These are phyloP conservation scores for Anguilla japonica DNA, from an alignment of 2,113 vertebrate genomes.

Conservation along the genomic window DNA sequence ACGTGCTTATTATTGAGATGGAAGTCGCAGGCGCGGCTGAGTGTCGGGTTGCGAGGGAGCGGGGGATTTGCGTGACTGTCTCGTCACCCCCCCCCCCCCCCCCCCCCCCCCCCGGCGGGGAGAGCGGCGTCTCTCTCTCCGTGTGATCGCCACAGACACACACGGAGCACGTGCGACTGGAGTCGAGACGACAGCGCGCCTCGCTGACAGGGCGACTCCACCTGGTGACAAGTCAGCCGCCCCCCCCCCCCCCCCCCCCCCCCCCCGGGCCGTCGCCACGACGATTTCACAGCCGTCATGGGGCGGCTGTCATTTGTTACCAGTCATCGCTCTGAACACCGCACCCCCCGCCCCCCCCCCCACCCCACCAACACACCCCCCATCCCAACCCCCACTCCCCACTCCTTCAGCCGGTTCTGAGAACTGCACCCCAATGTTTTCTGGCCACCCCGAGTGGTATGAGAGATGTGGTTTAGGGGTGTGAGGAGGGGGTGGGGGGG, in stretches of 20 bases:
- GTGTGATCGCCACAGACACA: not conserved
- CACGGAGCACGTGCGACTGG: not conserved
- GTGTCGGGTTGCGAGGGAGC: not conserved
- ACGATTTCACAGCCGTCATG: too few species aligned
- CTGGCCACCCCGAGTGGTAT: not conserved
- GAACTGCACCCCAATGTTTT: not conserved
- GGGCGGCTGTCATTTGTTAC: not conserved
- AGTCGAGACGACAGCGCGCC: not conserved
- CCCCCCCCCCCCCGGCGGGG: not conserved
- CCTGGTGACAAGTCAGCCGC: not conserved
- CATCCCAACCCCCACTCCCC: too few species aligned
- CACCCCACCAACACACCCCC: too few species aligned
- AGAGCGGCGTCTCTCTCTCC: not conserved
- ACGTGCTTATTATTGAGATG: not conserved
- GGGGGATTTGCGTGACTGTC: not conserved
- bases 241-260: not conserved
- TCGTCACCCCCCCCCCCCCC: not conserved
- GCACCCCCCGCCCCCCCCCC: too few species aligned
- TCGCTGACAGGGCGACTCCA: not conserved
- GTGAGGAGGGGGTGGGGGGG: not conserved
- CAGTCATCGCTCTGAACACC: not conserved
- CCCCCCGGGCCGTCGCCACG: not conserved
- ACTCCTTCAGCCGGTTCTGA: not conserved
- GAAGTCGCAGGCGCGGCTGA: not conserved
- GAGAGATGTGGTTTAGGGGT: not conserved